phyloP scores from a whole-genome alignment of 2,113 vertebrate genomes.

The Odontesthes bonariensis region DNA sequence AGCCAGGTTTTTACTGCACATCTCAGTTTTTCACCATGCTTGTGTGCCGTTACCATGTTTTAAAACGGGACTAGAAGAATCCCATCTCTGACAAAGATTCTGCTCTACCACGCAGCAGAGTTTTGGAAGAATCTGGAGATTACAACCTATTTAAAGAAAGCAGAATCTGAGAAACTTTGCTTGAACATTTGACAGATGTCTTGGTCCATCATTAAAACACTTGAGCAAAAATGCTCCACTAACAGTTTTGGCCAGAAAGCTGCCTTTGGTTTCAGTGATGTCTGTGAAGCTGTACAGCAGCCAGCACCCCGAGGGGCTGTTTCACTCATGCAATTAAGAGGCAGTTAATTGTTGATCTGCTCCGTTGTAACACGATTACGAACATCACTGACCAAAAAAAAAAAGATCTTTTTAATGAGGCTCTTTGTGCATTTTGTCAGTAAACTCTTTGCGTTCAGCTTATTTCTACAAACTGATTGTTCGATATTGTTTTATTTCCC shows the following conservation, averaged over 20 bases:
- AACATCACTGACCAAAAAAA: conserved; percentile 41
- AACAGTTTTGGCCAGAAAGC: conserved; percentile 29
- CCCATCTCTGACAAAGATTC: too few species aligned
- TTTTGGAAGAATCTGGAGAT: too few species aligned
- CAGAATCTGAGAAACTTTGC: conserved; percentile 3
- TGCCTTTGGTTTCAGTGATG: conserved; percentile 46
- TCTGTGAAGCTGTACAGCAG: conserved; percentile 17
- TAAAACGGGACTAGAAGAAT: not conserved
- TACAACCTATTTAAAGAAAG: not conserved
- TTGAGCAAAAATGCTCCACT: not conserved
- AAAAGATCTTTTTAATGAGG: conserved; percentile 48
- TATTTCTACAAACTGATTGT: too few species aligned
- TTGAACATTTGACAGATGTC: not conserved
- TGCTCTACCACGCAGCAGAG: not conserved
- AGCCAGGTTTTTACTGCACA: conserved; percentile 34
- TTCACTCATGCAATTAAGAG: conserved; percentile 64
- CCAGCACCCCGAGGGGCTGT: conserved; percentile 23
- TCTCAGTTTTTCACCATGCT: conserved; percentile 3
- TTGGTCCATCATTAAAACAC: conserved; percentile 18
- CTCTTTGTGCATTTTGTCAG: conserved; percentile 14
- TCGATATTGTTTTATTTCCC: too few species aligned
- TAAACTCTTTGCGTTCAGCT: not conserved
- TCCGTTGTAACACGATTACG: conserved; percentile 49
- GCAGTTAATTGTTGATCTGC: conserved; percentile 63
- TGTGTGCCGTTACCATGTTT: conserved; percentile 4